Evolutionary conservation across 1,140 invertebrate genomes (phyloP).

Genomic region (Vollenhovia emeryi): DNA sequence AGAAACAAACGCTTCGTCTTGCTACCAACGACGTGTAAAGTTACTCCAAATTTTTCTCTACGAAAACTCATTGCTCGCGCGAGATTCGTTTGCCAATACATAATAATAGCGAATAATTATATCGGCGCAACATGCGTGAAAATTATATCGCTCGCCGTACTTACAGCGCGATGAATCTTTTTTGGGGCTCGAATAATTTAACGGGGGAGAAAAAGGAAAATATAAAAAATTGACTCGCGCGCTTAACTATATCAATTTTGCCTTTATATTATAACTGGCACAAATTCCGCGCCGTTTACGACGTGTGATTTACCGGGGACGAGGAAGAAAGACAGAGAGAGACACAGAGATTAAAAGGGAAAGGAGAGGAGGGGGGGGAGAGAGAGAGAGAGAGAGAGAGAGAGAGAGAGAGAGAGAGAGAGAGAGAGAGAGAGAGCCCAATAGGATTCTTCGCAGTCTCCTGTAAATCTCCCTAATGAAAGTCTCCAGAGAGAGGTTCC

Average conservation of each 20-base stretch:
- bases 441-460: slow-evolving; percentile 71
- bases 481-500: slow-evolving; percentile 79
- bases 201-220: not conserved
- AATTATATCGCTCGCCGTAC: not conserved
- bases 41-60: not conserved
- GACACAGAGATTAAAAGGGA: slow-evolving; percentile 39
- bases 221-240: not conserved
- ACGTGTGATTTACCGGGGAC: slow-evolving; percentile 77
- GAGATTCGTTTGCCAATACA: not conserved
- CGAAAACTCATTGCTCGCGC: not conserved
- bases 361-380: slow-evolving; percentile 34
- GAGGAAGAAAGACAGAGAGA: slow-evolving; percentile 39
- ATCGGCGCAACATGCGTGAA: not conserved
- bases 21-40: not conserved
- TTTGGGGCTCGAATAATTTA: not conserved
- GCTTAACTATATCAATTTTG: slow-evolving; percentile 68
- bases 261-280: slow-evolving; percentile 72
- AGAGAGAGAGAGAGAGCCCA: slow-evolving; percentile 40
- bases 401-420: slow-evolving; percentile 34
- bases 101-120: not conserved
- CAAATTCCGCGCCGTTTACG: slow-evolving; percentile 80
- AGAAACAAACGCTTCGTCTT: not conserved
- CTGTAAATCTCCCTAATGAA: slow-evolving; percentile 84
- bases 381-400: slow-evolving; percentile 44
- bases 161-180: not conserved